phyloP scores from a whole-genome alignment of 2,888 invertebrate genomes.

The Agrilus biguttatus region DNA sequence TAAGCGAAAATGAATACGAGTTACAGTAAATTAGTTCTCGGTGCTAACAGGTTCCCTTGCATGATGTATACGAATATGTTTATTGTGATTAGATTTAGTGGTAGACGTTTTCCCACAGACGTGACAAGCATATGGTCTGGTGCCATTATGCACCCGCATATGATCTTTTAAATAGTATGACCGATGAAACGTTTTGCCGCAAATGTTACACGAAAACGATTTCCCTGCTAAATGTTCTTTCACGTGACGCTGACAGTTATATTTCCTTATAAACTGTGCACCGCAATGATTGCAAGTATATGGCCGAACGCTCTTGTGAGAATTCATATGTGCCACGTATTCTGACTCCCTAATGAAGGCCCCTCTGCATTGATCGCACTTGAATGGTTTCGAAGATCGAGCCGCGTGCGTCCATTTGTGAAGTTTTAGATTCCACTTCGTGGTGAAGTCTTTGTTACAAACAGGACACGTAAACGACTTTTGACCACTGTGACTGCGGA shows the following conservation, averaged over 20 bases:
- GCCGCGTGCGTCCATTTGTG: constrained; percentile 83
- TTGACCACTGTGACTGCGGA: constrained; percentile 63
- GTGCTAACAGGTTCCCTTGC: constrained; percentile 76
- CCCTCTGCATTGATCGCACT: constrained; percentile 69
- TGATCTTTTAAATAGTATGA: constrained; percentile 81
- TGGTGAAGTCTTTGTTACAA: constrained; percentile 74
- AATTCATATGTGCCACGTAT: constrained; percentile 71
- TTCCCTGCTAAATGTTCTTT: constrained; percentile 63
- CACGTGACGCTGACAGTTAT: constrained; percentile 76
- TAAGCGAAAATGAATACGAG: neutral
- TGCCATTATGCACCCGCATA: constrained; percentile 72
- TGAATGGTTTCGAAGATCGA: constrained; percentile 70
- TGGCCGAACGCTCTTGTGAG: constrained; percentile 69
- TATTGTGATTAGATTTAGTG: constrained; percentile 83
- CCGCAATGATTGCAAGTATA: constrained; percentile 86
- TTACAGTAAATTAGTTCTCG: constrained; percentile 43
- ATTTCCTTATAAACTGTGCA: constrained; percentile 75
- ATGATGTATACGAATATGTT: constrained; percentile 80
- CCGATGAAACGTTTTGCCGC: constrained; percentile 73
- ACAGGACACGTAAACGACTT: constrained; percentile 67
- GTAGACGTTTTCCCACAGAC: constrained; percentile 82
- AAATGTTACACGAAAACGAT: constrained; percentile 39
- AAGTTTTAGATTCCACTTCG: constrained; percentile 80
- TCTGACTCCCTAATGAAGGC: constrained; percentile 73
- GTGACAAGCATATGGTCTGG: constrained; percentile 67